A percentile compares a stretch with the other conserved stretches of the same genome.
Conservation (phyloP, 2,113 vertebrate genomes). For the Bucco capensis region DNA sequence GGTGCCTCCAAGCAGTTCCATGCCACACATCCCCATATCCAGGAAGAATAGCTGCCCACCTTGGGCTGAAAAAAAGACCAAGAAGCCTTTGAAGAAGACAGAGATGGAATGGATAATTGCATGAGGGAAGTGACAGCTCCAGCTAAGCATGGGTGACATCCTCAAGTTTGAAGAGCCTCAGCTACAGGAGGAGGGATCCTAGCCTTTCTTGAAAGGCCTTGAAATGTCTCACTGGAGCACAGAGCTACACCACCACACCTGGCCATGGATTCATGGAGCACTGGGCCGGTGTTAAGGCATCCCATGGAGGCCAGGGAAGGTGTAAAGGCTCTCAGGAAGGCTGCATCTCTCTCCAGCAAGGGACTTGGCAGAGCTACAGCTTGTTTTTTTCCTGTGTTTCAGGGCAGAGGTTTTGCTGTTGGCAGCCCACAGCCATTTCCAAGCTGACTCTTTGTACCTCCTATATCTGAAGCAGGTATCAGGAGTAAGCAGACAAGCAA, state of each 20-base stretch:
- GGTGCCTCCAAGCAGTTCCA: no score
- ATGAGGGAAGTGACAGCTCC: background rate
- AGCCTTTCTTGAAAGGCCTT: background rate
- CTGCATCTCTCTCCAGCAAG: rapidly evolving
- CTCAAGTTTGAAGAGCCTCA: background rate
- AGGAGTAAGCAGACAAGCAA: background rate
- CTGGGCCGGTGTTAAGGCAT: rapidly evolving
- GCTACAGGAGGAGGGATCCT: background rate
- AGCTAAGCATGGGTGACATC: background rate
- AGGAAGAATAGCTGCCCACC: background rate
- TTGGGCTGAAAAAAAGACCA: background rate
- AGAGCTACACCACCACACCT: background rate
- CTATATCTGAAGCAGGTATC: background rate
- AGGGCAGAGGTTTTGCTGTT: background rate
- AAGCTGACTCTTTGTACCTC: background rate
- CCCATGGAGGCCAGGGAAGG: background rate
- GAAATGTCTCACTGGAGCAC: background rate
- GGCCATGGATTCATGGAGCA: rapidly evolving
- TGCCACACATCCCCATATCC: no score
- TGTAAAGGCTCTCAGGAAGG: background rate
- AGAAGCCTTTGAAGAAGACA: background rate
- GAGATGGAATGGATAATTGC: background rate
- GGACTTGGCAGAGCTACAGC: background rate
- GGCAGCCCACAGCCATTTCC: background rate
- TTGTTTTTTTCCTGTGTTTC: background rate